Evolutionary conservation across 2,113 vertebrate genomes (phyloP), one percentile per base, ranked within the genome.

Genomic region (Pyrgilauda ruficollis): DNA sequence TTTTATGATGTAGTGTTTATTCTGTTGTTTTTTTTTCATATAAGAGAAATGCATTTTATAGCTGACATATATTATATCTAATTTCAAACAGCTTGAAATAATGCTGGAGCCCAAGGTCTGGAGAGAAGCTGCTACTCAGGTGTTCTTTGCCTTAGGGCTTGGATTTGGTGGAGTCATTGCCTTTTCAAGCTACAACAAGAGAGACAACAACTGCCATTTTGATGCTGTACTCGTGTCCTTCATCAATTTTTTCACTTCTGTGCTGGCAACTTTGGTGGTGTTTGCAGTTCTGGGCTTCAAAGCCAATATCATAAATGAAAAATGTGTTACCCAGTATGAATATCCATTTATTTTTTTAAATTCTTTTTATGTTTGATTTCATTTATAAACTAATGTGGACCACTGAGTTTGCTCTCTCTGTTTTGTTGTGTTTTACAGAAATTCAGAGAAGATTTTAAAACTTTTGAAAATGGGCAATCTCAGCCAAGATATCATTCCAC

Each of bases 141-240:
- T 99, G 87, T 99, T 99, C 98, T 99, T 99, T 96, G 99, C 99
- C 47, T 98, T 99, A 94, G 99, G 99, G 59, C 98, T 99, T 62
- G 99, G 99, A 93, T 99, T 99, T 83, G 99, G 99, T 61, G 99
- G 99, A 46, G 99, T 99, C 97, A 99, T 99, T 93, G 99, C 99
- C 93, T 99, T 99, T 97, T 99, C 99, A 97, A 99, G 99, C 98
- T 99, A 99, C 98, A 99, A 99, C 98, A 99, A 99, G 97, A 98
- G 98, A 91, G 98, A 99, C 98, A 99, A 99, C 98, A 99, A 99
- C 98, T 99, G 99, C 98, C 99, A 99, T 97, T 99, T 99, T 31
- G 99, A 99, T 72, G 99, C 99, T 84, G 98, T 99, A 69, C 97
- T 99, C 92, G 99, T 99, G 97, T 99, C 99, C 77, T 98, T 99